Evolutionary conservation across 1,140 invertebrate genomes (phyloP).

Genomic region (Telenomus remus): DNA sequence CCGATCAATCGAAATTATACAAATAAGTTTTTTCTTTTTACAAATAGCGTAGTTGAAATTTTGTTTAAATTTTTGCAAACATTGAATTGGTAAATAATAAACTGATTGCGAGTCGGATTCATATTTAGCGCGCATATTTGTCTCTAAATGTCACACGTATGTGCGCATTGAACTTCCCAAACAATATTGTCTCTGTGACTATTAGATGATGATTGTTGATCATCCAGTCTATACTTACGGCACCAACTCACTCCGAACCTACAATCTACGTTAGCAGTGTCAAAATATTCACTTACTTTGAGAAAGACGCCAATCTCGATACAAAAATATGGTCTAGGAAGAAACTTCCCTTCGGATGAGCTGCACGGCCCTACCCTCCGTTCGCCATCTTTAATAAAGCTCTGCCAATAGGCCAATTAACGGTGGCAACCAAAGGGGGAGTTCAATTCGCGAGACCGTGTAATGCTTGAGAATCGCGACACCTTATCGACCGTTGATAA

Average conservation of each 20-base stretch:
- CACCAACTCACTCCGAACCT: slow-evolving; percentile 15
- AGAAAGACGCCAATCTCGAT: slow-evolving; percentile 23
- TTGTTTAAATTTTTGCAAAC: too few relatives aligned
- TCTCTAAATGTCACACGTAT: slow-evolving; percentile 62
- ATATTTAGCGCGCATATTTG: slow-evolving; percentile 49
- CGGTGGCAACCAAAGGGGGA: slow-evolving; percentile 53
- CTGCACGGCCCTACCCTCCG: slow-evolving; percentile 65
- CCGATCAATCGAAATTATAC: too few relatives aligned
- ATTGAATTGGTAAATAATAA: too few relatives aligned
- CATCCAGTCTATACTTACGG: slow-evolving; percentile 13
- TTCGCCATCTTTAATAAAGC: slow-evolving; percentile 71
- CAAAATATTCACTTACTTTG: slow-evolving; percentile 35
- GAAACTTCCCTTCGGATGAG: slow-evolving; percentile 61
- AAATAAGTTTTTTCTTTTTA: too few relatives aligned
- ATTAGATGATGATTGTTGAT: slow-evolving; percentile 34
- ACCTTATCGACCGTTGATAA: slow-evolving; percentile 47
- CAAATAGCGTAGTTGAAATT: too few relatives aligned
- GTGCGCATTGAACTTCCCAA: slow-evolving; percentile 74
- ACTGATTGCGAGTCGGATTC: slow-evolving; percentile 18
- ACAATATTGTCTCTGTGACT: slow-evolving; percentile 33
- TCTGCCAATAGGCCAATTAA: slow-evolving; percentile 57
- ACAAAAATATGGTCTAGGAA: slow-evolving; percentile 37
- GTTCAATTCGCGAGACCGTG: slow-evolving; percentile 26
- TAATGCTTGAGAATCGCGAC: slow-evolving; percentile 5
- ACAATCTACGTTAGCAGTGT: slow-evolving; percentile 17